Base-by-base conservation (phyloP, 2,797 vertebrate genomes). In the Mionectes olivaceus region DNA sequence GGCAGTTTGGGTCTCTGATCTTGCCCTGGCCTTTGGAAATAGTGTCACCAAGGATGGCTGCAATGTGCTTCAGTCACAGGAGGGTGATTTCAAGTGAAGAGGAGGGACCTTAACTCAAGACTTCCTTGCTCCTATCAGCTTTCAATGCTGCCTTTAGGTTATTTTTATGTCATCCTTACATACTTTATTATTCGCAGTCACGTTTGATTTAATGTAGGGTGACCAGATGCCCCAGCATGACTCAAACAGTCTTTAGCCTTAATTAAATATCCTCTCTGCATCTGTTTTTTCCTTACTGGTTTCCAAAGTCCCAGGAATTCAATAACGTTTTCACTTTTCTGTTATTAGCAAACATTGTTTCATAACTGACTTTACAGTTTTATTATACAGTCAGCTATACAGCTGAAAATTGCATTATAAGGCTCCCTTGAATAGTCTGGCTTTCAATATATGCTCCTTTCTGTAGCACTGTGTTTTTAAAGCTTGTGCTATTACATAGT, bases 281-380 rank as follows among this genome's bases (percentile, higher is more conserved):
- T 92, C 83, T n/a, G 61, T 49, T 89, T 82, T 79, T 87, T 37
- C 55, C 49, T 87, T 93, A 43, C 33, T 56, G 47, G 32, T 87
- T 96, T 84, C 89, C 18, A 27, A 92, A 70, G 64, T 64, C 83
- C 53, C 87, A 81, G 60, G 37, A 94, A 84, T 95, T 96, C 90
- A 92, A 85, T 81, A 59, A 25, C 68, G 43, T 75, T 91, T 92
- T 92, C 47, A 71, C 53, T 94, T 89, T 68, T 33, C 91, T 94
- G 69, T 89, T 93, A 93, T 93, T 97, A 95, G 91, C 83, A 95
- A 97, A 91, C 33, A 59, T 28, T 83, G 69, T 47, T 92, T 96
- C 63, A 53, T 81, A 83, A 91, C 64, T 94, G 55, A 65, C 73
- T 96, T 96, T 95, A 94, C 89, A 83, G 70, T 94, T 96, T 96